These are phyloP conservation scores for Platerodrilus igneus DNA, from an alignment of 2,888 invertebrate species.

Conservation along the genomic window DNA sequence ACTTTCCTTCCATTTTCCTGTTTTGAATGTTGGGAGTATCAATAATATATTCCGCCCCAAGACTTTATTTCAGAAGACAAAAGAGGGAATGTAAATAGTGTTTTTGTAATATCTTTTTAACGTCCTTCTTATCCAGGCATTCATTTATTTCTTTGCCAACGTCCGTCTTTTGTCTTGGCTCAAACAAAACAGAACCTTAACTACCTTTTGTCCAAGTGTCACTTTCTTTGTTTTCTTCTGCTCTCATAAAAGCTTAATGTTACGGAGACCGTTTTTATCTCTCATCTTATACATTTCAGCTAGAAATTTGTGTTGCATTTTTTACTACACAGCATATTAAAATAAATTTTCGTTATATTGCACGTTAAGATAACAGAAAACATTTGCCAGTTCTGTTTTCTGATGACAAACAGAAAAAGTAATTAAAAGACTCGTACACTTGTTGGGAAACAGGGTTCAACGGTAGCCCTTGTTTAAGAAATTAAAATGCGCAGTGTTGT, in stretches of 20 bases:
- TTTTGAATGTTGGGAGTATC: constrained; percentile 22
- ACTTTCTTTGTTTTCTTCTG: constrained; percentile 46
- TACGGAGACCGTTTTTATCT: constrained; percentile 39
- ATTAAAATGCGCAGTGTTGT: too few relatives aligned
- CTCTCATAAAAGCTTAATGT: constrained; percentile 45
- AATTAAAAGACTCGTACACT: too few relatives aligned
- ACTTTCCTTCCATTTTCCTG: too few relatives aligned
- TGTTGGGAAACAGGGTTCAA: too few relatives aligned
- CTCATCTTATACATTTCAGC: constrained; percentile 17
- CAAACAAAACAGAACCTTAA: constrained; percentile 49
- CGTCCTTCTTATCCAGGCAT: constrained; percentile 45
- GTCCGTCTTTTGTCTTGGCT: constrained; percentile 45
- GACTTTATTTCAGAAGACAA: constrained; percentile 41
- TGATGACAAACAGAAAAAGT: too few relatives aligned
- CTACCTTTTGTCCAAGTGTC: constrained; percentile 51
- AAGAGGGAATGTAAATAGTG: constrained; percentile 49
- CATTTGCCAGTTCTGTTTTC: too few relatives aligned
- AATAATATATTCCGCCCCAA: constrained; percentile 30
- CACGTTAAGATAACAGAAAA: too few relatives aligned
- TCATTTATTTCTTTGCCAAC: constrained; percentile 48
- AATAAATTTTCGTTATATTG: too few relatives aligned
- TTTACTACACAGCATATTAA: too few relatives aligned
- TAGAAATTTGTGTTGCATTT: constrained; percentile 11
- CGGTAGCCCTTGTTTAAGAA: too few relatives aligned
- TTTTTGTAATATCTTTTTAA: constrained; percentile 51